Percentiles rank a stretch among this genome's conserved stretches.
Evolutionary conservation across 1,140 invertebrate species (phyloP).

Genomic region (Adoxophyes honmai): DNA sequence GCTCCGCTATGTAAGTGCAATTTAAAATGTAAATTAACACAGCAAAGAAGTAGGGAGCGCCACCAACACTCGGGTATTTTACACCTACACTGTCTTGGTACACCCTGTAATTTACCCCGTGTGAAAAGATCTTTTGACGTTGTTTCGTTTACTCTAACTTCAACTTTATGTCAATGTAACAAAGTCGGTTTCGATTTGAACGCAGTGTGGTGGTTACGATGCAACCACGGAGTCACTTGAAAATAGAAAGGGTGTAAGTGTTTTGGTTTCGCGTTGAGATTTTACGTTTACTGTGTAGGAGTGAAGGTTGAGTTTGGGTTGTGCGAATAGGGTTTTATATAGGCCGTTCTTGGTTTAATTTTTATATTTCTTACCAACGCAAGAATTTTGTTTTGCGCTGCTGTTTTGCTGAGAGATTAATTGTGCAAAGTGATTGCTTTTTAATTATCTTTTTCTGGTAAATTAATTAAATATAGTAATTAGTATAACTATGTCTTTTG

Average conservation of each 20-base stretch:
- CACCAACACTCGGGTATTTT: constrained; percentile 44
- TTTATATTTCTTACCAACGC: constrained; percentile 59
- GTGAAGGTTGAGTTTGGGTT: constrained; percentile 23
- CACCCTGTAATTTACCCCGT: constrained; percentile 40
- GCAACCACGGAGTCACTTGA: not conserved
- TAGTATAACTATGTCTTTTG: too few species aligned
- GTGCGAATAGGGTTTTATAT: constrained; percentile 18
- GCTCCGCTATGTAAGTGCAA: constrained; percentile 73
- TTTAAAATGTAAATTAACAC: constrained; percentile 77
- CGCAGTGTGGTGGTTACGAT: not conserved
- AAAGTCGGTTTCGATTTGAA: constrained; percentile 2
- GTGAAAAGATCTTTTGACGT: not conserved
- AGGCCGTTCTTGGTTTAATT: constrained; percentile 42
- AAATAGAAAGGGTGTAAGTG: not conserved
- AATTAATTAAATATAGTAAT: too few species aligned
- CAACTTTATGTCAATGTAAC: not conserved
- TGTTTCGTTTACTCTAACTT: constrained; percentile 5
- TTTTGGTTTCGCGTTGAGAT: not conserved
- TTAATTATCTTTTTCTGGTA: constrained; percentile 27
- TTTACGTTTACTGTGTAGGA: constrained; percentile 17
- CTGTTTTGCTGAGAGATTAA: constrained; percentile 34
- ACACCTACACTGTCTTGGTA: constrained; percentile 56
- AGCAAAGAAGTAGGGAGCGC: constrained; percentile 66
- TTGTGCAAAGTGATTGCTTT: constrained; percentile 29
- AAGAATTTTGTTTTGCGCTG: constrained; percentile 57